phyloP scores from a whole-genome alignment of 1,140 invertebrate species.

The Grapholita molesta region DNA sequence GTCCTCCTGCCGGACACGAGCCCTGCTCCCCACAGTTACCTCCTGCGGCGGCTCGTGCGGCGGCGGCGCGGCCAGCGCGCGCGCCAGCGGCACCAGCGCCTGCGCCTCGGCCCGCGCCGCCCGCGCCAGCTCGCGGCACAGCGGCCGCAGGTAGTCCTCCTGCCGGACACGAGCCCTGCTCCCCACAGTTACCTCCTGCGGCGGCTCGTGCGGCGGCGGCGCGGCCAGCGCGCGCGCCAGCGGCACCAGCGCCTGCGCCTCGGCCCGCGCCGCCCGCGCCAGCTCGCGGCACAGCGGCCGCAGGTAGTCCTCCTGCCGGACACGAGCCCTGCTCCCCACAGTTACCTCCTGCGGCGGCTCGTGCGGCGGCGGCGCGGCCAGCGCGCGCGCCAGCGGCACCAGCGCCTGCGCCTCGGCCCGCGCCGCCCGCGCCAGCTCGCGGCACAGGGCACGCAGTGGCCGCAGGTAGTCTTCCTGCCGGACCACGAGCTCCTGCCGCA shows the following conservation, averaged over 20 bases:
- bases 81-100: too few species aligned
- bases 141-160: conserved; percentile 94
- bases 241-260: too few species aligned
- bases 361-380: conserved; percentile 54
- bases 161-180: conserved; percentile 88
- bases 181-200: conserved; percentile 79
- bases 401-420: conserved; percentile 58
- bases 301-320: conserved; percentile 95
- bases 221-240: conserved; percentile 54
- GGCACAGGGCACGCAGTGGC: conserved; percentile 89
- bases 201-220: conserved; percentile 56
- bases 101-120: not conserved
- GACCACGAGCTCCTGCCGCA: conserved; percentile 86
- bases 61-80: too few species aligned
- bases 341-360: conserved; percentile 54
- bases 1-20: too few species aligned
- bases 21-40: too few species aligned
- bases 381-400: conserved; percentile 53
- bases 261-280: too few species aligned
- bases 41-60: too few species aligned
- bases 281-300: conserved; percentile 86
- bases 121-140: conserved; percentile 75
- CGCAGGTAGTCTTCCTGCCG: conserved; percentile 95
- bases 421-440: conserved; percentile 91
- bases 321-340: conserved; percentile 89